phyloP scores from a whole-genome alignment of 2,888 invertebrate species.

The Rhagophthalmus giganteus region DNA sequence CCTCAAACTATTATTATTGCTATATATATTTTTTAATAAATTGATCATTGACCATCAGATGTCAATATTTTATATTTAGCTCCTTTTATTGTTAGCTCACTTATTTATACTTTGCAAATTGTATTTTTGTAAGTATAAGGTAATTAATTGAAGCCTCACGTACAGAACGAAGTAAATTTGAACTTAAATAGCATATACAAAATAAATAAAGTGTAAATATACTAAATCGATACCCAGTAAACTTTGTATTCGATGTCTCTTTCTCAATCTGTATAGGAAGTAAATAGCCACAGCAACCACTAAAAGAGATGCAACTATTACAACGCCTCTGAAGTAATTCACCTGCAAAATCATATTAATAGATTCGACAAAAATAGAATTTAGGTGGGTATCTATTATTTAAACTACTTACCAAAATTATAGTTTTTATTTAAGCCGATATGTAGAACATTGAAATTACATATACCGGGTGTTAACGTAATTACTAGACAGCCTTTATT shows the following conservation, averaged over 20 bases:
- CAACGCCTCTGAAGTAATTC: conserved; percentile 27
- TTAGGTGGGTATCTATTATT: too few relatives aligned
- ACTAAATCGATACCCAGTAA: conserved; percentile 28
- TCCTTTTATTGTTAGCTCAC: too few relatives aligned
- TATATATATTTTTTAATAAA: too few relatives aligned
- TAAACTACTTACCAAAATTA: too few relatives aligned
- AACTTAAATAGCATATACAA: background rate
- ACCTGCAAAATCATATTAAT: conserved; percentile 31
- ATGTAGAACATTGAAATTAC: too few relatives aligned
- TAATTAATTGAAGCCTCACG: background rate
- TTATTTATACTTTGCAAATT: too few relatives aligned
- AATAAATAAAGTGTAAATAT: background rate
- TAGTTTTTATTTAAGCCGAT: too few relatives aligned
- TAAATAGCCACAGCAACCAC: conserved; percentile 22
- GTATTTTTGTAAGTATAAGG: background rate
- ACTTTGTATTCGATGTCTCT: conserved; percentile 29
- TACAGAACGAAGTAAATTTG: background rate
- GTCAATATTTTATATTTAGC: background rate
- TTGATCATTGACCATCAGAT: too few relatives aligned
- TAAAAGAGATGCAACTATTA: conserved; percentile 22
- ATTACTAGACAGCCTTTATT: too few relatives aligned
- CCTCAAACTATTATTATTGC: too few relatives aligned
- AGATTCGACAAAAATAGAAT: too few relatives aligned
- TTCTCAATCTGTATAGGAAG: conserved; percentile 24
- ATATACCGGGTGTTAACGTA: conserved; percentile 48